Evolutionary conservation across 2,888 invertebrate species (phyloP), one percentile per base, ranked within the genome.

Genomic region (Trichogramma dendrolimi): DNA sequence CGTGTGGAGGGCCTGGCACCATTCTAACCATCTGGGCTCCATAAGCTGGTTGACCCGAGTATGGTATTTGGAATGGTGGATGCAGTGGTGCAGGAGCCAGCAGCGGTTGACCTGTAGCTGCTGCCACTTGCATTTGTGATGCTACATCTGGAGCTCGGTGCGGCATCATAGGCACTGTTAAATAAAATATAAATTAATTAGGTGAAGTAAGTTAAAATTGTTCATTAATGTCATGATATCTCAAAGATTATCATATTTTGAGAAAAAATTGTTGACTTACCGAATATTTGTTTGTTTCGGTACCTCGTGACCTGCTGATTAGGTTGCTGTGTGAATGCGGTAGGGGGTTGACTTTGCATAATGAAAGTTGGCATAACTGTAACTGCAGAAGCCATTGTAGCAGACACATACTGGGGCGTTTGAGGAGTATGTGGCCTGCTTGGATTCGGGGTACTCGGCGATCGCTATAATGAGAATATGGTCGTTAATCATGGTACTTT

Each of bases 371-470:
- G 74, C 69, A 80, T 79, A 79, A 83, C 80, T 39, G 80, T 78
- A 49, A 80, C 77, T 11, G 80, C 75, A 66, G 81, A 73, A 47
- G 75, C 73, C 77, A 79, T 78, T 49, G 77, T 71, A 67, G 83
- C 81, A 40, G 82, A 82, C 65, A 84, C 81, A 74, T 85, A 85
- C 78, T 83, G 77, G 40, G 92, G 92, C 44, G 92, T 92, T 78
- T 91, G 91, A 43, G 93, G 92, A 49, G 93, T 93, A 77, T 92
- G 92, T 46, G 93, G 92, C 68, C 90, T 85, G 74, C 81, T 86
- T 44, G 85, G 85, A 39, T 84, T 85, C n/a, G 86, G 86, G 27
- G 86, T 86, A 72, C 85, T 86, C 10, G 86, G 86, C 41, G 86
- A 86, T 60, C 83, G 78, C 83, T 83, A 67, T 50, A 71, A 73